Percentiles rank a stretch among this genome's conserved stretches.
Evolutionary conservation across 2,797 vertebrate genomes (phyloP).

Genomic region (Sorex maritimensis): DNA sequence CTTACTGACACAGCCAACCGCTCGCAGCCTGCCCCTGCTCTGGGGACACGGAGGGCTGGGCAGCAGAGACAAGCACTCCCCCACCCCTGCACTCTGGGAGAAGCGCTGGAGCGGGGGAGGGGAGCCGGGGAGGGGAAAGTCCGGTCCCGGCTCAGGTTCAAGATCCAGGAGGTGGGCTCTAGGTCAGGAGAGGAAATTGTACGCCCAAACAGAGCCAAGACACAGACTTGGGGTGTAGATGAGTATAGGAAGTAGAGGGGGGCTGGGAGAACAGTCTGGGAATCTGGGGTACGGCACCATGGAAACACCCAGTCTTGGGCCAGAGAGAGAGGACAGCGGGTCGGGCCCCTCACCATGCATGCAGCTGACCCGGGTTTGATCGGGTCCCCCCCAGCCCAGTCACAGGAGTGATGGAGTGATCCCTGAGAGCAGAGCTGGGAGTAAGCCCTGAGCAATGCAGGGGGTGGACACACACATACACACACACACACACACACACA

Average conservation of each 20-base stretch:
- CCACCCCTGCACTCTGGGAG: neutral
- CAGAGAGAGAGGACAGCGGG: too few species aligned
- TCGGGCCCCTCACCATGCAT: too few species aligned
- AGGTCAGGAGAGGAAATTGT: neutral
- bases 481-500: too few species aligned
- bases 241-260: neutral
- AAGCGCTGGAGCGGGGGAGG: neutral
- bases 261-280: neutral
- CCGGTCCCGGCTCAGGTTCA: neutral
- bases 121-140: neutral
- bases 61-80: neutral
- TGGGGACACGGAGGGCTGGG: accelerated
- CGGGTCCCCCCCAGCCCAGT: neutral
- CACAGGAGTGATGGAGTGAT: neutral
- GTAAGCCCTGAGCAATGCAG: neutral
- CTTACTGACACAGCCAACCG: neutral
- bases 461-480: neutral
- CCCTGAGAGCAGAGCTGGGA: too few species aligned
- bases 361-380: too few species aligned
- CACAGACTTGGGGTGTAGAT: neutral
- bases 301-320: neutral
- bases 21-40: neutral
- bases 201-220: neutral
- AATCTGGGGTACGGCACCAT: neutral
- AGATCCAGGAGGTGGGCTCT: neutral